Evolutionary conservation across 2,113 vertebrate species (phyloP).

Genomic region (Pithys albifrons): DNA sequence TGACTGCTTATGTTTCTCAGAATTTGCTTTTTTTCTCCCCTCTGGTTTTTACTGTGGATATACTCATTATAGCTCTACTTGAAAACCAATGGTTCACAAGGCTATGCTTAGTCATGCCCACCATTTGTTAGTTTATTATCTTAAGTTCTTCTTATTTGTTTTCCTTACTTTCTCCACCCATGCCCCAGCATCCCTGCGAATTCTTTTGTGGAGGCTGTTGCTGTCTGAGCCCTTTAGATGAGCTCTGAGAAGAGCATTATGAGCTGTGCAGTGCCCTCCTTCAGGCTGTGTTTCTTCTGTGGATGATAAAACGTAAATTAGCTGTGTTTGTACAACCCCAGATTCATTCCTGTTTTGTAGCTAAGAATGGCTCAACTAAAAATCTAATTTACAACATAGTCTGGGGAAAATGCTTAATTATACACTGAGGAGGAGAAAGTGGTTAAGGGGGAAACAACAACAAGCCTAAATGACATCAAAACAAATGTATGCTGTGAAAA

Average conservation of each 20-base stretch:
- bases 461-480: neutral
- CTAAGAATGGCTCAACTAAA: conserved; percentile 6
- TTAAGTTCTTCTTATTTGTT: neutral
- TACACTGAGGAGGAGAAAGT: neutral
- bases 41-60: neutral
- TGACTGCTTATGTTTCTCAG: neutral
- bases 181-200: neutral
- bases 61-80: neutral
- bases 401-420: conserved; percentile 49
- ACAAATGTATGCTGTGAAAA: neutral
- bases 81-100: neutral
- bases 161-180: neutral
- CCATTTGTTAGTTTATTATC: neutral
- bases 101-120: neutral
- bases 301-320: conserved; percentile 9
- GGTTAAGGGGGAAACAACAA: neutral
- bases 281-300: neutral
- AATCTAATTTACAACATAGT: neutral
- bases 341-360: neutral
- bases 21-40: neutral
- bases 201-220: neutral
- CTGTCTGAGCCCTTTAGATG: neutral
- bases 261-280: neutral
- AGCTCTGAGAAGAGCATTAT: neutral
- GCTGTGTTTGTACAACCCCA: neutral